Percentiles rank a stretch among this genome's conserved stretches.
These are phyloP conservation scores for Galbula dea DNA, from an alignment of 2,113 vertebrate species.

Conservation along the genomic window DNA sequence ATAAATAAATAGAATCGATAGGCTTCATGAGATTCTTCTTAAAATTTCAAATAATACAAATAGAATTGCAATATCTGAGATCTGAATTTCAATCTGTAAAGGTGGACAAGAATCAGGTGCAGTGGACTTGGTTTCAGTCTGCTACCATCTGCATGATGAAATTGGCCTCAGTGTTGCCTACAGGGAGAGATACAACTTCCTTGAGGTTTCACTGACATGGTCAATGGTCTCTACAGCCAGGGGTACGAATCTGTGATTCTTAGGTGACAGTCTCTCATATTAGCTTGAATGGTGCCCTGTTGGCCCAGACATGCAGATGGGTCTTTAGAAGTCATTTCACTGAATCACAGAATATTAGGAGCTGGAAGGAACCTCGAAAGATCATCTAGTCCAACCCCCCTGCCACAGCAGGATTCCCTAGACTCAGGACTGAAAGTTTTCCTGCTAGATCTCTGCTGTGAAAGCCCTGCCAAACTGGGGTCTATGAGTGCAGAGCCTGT, in stretches of 20 bases:
- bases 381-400: too few species aligned
- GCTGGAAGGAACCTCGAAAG: too few species aligned
- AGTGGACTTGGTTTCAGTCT: neutral
- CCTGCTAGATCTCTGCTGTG: neutral
- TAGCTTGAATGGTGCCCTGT: neutral
- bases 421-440: neutral
- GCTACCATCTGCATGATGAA: neutral
- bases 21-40: neutral
- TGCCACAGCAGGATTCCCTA: too few species aligned
- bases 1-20: too few species aligned
- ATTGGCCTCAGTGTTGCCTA: fast-evolving
- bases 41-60: neutral
- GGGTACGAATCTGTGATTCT: neutral
- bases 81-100: too few species aligned
- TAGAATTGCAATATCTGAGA: neutral
- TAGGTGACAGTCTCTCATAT: neutral
- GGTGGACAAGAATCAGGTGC: fast-evolving
- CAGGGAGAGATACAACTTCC: neutral
- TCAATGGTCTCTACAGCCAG: neutral
- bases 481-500: too few species aligned
- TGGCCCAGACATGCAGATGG: fast-evolving
- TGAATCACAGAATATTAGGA: too few species aligned
- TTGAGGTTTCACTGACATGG: neutral
- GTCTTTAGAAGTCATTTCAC: too few species aligned
- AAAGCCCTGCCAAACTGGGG: neutral